Conservation (phyloP, 2,797 vertebrate genomes). For the Microctenopoma lineatum region DNA sequence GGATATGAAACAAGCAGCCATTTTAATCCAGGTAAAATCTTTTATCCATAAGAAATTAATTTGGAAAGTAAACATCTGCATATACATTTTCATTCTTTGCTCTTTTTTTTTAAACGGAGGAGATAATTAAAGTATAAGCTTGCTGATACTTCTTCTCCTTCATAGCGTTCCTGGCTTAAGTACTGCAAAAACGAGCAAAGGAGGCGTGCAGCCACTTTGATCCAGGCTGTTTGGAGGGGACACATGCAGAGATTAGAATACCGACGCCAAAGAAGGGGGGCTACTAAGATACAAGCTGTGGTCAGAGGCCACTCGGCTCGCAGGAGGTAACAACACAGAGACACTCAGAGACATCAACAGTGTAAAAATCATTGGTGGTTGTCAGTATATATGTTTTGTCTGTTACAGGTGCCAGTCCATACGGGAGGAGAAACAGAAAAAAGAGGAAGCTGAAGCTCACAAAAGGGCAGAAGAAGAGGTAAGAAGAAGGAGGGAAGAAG, state of each 20-base stretch:
- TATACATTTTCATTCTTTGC: not conserved
- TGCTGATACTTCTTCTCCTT: not conserved
- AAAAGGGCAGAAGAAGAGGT: constrained; percentile 58
- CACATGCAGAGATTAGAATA: constrained; percentile 78
- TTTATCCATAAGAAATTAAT: not conserved
- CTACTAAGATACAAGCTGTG: constrained; percentile 89
- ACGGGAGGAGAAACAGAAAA: constrained; percentile 80
- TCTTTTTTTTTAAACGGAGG: not conserved
- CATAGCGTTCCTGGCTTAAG: constrained; percentile 87
- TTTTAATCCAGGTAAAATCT: constrained; percentile 87
- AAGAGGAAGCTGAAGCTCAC: constrained; percentile 70
- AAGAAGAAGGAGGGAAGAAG: constrained; percentile 52
- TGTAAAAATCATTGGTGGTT: not conserved
- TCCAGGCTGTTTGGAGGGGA: constrained; percentile 90
- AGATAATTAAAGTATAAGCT: not conserved
- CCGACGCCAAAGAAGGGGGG: constrained; percentile 64
- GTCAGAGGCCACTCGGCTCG: constrained; percentile 90
- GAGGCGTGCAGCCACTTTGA: constrained; percentile 78
- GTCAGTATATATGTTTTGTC: constrained; percentile 6
- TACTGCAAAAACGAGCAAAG: constrained; percentile 75
- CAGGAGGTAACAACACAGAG: constrained; percentile 82
- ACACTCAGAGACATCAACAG: not conserved
- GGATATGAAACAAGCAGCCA: constrained; percentile 83
- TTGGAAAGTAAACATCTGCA: not conserved
- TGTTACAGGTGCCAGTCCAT: constrained; percentile 77